Evolutionary conservation across 2,113 vertebrate genomes (phyloP), one percentile per base, ranked within the genome.

Genomic region (Camelus bactrianus): DNA sequence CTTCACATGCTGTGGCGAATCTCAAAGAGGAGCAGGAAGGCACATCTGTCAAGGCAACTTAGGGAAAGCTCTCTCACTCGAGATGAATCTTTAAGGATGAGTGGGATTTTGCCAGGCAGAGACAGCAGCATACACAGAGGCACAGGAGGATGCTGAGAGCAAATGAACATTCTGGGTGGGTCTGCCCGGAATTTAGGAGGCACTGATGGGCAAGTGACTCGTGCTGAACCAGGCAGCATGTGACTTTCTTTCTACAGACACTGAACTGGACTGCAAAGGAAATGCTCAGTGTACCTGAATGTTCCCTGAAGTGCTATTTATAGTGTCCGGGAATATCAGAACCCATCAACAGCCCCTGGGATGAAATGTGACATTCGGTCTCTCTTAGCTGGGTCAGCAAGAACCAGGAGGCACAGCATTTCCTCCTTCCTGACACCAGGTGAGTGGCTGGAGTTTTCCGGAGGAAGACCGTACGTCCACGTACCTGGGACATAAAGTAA

Each of bases 291-390:
- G 92, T 85, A 72, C 72, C 67, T 24, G 58, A 92, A 72, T 38
- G 81, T 90, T 90, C 77, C 82, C 89, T 79, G 94, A 32, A 22
- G 46, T 24, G 81, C 76, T 97, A 97, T 96, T 96, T 96, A 95
- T 96, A 96, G 93, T 10, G 13, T 19, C 26, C 8, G 58, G 80
- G 76, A 73, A 67, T 50, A 73, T 62, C 70, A 58, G 93, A 95
- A 90, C 32, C 75, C 65, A 75, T 70, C 22, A 64, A 60, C 38
- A 52, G 42, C 26, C 46, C 69, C 79, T 80, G 87, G 50, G 70
- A 86, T 58, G 64, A 79, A 95, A 94, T 52, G 79, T 15, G 11
- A 94, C 96, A 95, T 88, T 67, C 17, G 15, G 83, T 62, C 50
- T 89, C 76, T 88, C 85, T 72, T 22, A 83, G 96, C 93, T 93